phyloP scores from a whole-genome alignment of 2,797 vertebrate species.

The Argyrosomus regius region DNA sequence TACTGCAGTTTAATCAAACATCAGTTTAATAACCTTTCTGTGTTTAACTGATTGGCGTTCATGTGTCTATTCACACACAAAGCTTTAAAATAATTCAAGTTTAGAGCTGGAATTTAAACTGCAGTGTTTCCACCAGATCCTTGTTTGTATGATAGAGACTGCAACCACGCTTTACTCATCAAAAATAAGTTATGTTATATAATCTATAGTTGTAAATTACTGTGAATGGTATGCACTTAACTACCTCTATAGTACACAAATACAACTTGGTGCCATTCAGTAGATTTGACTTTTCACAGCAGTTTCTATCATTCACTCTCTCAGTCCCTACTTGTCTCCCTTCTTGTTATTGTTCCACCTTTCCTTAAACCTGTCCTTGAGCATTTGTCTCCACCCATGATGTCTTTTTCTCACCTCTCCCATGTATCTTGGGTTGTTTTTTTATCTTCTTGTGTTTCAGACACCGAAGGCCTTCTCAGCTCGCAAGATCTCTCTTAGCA shows the following conservation, averaged over 20 bases:
- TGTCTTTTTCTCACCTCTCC: slow-evolving; percentile 71
- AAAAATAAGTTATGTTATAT: neutral
- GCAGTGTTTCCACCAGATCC: slow-evolving; percentile 46
- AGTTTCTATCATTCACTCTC: slow-evolving; percentile 70
- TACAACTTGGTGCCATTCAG: slow-evolving; percentile 11
- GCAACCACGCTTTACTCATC: slow-evolving; percentile 27
- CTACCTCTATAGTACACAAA: neutral
- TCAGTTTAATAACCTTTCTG: neutral
- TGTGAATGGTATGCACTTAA: slow-evolving; percentile 9
- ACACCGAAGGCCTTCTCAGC: slow-evolving; percentile 90
- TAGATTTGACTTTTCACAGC: slow-evolving; percentile 52
- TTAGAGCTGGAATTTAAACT: slow-evolving; percentile 44
- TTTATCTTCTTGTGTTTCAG: slow-evolving; percentile 84
- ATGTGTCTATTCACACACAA: slow-evolving; percentile 6
- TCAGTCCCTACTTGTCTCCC: slow-evolving; percentile 43
- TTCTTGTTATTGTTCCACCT: slow-evolving; percentile 50
- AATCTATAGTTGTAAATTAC: slow-evolving; percentile 4
- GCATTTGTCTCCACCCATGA: slow-evolving; percentile 47
- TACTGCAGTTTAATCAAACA: slow-evolving; percentile 56
- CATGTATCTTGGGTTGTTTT: slow-evolving; percentile 74
- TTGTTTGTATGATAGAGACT: slow-evolving; percentile 56
- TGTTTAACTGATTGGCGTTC: slow-evolving; percentile 6
- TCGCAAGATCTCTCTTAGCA: slow-evolving; percentile 92
- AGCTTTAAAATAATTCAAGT: neutral
- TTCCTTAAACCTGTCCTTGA: slow-evolving; percentile 42